Evolutionary conservation across 2,888 invertebrate genomes (phyloP).

Genomic region (Parnassius mnemosyne): DNA sequence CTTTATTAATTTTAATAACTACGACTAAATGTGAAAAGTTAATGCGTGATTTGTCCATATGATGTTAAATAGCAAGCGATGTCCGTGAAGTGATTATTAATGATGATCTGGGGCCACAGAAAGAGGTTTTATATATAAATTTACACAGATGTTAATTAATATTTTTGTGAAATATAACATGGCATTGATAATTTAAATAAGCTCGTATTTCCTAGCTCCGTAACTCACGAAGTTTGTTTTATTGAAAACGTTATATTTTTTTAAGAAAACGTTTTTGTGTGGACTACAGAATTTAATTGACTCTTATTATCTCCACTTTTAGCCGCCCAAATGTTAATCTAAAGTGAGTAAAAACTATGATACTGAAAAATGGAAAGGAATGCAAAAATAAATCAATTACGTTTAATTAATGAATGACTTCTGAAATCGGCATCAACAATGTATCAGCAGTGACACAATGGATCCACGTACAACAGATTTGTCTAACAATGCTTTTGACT

Average conservation of each 20-base stretch:
- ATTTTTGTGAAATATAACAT: too few species aligned
- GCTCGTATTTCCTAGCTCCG: too few species aligned
- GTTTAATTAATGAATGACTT: conserved; percentile 19
- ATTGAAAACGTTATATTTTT: too few species aligned
- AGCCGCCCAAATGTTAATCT: too few species aligned
- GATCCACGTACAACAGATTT: conserved; percentile 8
- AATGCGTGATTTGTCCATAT: conserved; percentile 29
- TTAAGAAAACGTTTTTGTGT: too few species aligned
- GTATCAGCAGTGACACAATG: conserved; percentile 17
- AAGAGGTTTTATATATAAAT: not conserved
- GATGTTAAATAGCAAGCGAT: conserved; percentile 29
- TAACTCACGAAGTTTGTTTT: too few species aligned
- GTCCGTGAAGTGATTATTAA: conserved; percentile 24
- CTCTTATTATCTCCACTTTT: too few species aligned
- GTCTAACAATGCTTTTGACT: conserved; percentile 11
- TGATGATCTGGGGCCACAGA: conserved; percentile 17
- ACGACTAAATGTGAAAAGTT: conserved; percentile 32
- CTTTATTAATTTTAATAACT: conserved; percentile 31
- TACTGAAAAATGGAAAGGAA: conserved; percentile 14
- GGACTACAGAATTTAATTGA: too few species aligned
- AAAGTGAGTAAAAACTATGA: not conserved
- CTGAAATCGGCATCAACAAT: conserved; percentile 1
- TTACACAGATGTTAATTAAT: not conserved
- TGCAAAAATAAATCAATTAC: conserved; percentile 7
- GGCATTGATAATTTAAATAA: too few species aligned